Conservation (phyloP, 2,888 invertebrate genomes). For the Labia minor region DNA sequence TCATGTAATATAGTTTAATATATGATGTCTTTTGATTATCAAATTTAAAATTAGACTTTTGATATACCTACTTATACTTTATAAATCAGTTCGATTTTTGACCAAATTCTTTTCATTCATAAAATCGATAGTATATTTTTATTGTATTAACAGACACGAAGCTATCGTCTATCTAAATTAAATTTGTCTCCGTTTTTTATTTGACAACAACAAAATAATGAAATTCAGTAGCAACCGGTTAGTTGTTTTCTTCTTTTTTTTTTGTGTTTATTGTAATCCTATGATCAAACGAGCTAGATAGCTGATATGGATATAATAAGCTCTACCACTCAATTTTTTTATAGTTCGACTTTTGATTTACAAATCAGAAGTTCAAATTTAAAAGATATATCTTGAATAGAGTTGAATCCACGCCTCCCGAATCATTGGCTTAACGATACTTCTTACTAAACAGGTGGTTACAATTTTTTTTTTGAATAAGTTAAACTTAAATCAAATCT, state of each 20-base stretch:
- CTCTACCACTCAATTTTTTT: neutral
- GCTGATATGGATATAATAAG: neutral
- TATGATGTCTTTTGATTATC: too few relatives aligned
- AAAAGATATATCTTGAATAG: too few relatives aligned
- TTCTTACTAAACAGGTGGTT: neutral
- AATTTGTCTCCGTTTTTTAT: slow-evolving; percentile 3
- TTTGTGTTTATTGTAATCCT: neutral
- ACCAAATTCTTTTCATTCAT: neutral
- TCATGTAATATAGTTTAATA: too few relatives aligned
- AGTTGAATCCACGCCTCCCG: too few relatives aligned
- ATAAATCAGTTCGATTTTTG: neutral
- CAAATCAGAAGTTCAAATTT: neutral
- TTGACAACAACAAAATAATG: neutral
- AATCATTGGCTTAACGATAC: neutral
- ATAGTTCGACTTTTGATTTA: slow-evolving; percentile 3
- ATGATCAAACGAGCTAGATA: neutral
- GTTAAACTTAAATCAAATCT: too few relatives aligned
- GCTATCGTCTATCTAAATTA: slow-evolving; percentile 13
- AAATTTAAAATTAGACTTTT: too few relatives aligned
- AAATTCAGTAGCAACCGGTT: slow-evolving; percentile 13
- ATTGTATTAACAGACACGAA: neutral
- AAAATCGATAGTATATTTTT: neutral
- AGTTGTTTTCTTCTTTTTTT: neutral
- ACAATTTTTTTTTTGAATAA: too few relatives aligned
- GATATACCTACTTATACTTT: too few relatives aligned